These are phyloP conservation scores for Danaus melanippus DNA, from an alignment of 1,140 invertebrate genomes.

Conservation along the genomic window DNA sequence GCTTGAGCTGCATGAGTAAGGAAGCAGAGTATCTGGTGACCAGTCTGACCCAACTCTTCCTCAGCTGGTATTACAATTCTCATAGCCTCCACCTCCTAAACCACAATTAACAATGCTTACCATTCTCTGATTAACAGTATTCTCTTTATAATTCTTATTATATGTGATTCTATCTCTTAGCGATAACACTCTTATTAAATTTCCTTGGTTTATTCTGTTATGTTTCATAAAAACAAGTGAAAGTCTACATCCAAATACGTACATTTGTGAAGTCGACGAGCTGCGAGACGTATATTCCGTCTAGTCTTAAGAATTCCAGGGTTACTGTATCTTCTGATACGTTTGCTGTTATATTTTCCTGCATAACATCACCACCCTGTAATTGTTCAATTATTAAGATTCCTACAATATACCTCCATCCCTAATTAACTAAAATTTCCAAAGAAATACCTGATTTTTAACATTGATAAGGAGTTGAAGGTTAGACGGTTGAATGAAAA, in stretches of 20 bases:
- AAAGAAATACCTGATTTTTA: constrained; percentile 51
- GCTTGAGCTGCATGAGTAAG: constrained; percentile 90
- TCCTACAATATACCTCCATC: background rate
- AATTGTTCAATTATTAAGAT: constrained; percentile 29
- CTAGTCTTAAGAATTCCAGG: constrained; percentile 90
- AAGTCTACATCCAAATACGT: constrained; percentile 57
- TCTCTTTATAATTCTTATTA: no score
- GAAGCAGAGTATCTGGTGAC: constrained; percentile 94
- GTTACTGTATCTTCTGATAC: constrained; percentile 90
- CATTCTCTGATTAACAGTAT: no score
- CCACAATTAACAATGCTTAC: constrained; percentile 1
- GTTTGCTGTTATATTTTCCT: constrained; percentile 93
- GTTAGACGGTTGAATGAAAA: constrained; percentile 35
- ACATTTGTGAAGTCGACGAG: constrained; percentile 95
- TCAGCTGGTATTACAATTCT: constrained; percentile 95
- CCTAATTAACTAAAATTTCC: background rate
- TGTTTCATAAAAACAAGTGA: background rate
- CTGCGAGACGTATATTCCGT: constrained; percentile 92
- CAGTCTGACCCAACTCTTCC: constrained; percentile 91
- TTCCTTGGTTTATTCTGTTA: background rate
- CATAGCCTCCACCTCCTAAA: constrained; percentile 91
- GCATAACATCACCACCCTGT: constrained; percentile 92
- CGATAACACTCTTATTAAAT: no score
- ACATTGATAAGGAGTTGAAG: constrained; percentile 62
- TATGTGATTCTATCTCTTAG: no score